These are phyloP conservation scores for Pachycephala philippinensis DNA, from an alignment of 2,113 vertebrate species.

Conservation along the genomic window DNA sequence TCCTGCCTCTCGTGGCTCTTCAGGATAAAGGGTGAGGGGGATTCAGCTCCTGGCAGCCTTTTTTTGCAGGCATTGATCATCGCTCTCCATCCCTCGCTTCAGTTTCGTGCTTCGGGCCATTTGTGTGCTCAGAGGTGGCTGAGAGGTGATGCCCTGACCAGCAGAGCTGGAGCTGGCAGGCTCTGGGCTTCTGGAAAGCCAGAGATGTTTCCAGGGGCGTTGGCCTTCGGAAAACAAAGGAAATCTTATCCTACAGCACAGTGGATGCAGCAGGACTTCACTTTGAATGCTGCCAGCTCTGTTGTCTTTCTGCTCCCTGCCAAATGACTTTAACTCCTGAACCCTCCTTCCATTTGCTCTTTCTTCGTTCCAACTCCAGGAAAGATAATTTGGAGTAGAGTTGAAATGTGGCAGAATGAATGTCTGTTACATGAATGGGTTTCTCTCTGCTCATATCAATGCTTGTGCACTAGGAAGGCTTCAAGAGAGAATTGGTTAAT, in stretches of 20 bases:
- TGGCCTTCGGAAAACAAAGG: neutral
- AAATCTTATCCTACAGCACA: neutral
- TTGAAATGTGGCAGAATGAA: neutral
- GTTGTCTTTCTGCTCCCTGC: neutral
- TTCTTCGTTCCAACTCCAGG: neutral
- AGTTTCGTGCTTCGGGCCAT: accelerated
- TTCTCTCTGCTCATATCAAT: neutral
- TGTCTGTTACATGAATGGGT: accelerated
- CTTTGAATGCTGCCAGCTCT: neutral
- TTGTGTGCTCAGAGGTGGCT: neutral
- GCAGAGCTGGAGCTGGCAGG: neutral
- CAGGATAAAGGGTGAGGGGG: neutral
- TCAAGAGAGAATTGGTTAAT: neutral
- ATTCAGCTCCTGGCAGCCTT: neutral
- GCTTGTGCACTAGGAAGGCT: neutral
- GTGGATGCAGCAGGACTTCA: neutral
- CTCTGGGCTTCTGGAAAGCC: neutral
- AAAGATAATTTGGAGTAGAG: neutral
- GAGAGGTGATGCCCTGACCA: neutral
- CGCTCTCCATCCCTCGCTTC: neutral
- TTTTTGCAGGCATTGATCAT: accelerated
- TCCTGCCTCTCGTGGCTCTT: neutral
- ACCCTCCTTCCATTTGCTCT: neutral
- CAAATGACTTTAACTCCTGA: neutral
- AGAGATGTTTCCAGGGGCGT: neutral